Percentiles rank a stretch among this genome's conserved stretches.
Evolutionary conservation across 2,113 vertebrate genomes (phyloP).

Genomic region (Cisticola juncidis): DNA sequence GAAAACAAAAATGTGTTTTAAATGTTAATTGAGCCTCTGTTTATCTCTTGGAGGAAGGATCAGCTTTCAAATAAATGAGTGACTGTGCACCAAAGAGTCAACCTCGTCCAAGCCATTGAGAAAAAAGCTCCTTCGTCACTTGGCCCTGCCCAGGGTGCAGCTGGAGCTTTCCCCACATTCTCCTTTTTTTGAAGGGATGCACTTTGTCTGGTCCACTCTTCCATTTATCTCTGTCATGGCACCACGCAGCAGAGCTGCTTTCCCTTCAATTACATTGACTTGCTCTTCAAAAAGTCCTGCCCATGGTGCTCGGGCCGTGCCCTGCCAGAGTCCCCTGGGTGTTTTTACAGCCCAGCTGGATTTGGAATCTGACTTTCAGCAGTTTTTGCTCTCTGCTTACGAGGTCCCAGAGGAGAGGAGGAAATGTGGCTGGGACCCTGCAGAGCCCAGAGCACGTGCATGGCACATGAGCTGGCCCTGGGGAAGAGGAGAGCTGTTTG

Average conservation of each 20-base stretch:
- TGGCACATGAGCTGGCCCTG: background rate
- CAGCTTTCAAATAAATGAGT: slow-evolving; percentile 25
- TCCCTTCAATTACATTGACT: background rate
- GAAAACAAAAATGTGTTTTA: slow-evolving; percentile 51
- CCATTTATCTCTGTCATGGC: background rate
- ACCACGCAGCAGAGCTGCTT: background rate
- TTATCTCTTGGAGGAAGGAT: slow-evolving; percentile 46
- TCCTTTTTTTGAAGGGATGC: background rate
- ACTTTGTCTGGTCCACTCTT: background rate
- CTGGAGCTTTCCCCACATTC: background rate
- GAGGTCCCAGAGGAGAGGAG: background rate
- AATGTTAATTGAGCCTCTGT: slow-evolving; percentile 56
- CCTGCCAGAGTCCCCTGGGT: background rate
- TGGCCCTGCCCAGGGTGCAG: background rate
- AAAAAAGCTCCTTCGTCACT: background rate
- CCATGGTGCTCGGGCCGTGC: rapidly evolving
- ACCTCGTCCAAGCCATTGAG: background rate
- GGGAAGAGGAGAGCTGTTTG: background rate
- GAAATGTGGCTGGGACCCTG: background rate
- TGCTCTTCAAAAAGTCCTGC: background rate
- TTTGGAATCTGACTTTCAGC: background rate
- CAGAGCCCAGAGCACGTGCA: background rate
- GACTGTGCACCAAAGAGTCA: background rate
- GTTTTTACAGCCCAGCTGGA: background rate
- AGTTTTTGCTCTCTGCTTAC: background rate